phyloP scores from a whole-genome alignment of 2,113 vertebrate species.

The Danionella cerebrum region DNA sequence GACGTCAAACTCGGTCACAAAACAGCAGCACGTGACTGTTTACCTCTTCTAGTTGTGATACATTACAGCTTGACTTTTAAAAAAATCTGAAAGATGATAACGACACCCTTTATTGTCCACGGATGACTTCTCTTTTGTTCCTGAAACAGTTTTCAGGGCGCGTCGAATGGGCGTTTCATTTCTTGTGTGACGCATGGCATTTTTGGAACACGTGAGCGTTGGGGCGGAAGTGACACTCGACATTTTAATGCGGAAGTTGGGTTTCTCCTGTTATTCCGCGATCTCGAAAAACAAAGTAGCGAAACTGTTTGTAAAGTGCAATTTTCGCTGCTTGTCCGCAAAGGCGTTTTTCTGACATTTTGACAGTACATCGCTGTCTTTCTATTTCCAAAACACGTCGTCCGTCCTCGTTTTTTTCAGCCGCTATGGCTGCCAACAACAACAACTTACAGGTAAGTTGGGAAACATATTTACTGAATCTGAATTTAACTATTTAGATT shows the following conservation, averaged over 20 bases:
- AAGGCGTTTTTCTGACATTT: conserved; percentile 1
- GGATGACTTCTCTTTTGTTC: not conserved
- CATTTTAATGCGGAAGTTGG: conserved; percentile 66
- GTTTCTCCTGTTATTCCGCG: conserved; percentile 37
- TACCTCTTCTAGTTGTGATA: no score
- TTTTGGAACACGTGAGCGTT: conserved; percentile 42
- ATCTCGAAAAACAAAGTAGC: conserved; percentile 35
- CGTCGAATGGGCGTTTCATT: conserved; percentile 29
- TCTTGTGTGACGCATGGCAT: conserved; percentile 47
- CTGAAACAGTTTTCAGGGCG: not conserved
- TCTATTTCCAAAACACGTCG: conserved; percentile 9
- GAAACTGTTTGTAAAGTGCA: not conserved
- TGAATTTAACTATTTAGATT: no score
- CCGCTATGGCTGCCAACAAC: conserved; percentile 69
- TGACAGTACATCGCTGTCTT: not conserved
- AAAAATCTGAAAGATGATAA: no score
- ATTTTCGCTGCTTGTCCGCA: not conserved
- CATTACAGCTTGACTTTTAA: no score
- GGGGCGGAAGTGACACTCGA: conserved; percentile 52
- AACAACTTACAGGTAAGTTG: conserved; percentile 71
- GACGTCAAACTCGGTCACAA: no score
- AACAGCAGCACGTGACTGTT: no score
- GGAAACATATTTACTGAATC: no score
- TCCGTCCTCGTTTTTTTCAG: conserved; percentile 34
- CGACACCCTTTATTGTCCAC: not conserved